Evolutionary conservation across 2,888 invertebrate genomes (phyloP), one percentile per base, ranked within the genome.

Genomic region (Hedya salicella): DNA sequence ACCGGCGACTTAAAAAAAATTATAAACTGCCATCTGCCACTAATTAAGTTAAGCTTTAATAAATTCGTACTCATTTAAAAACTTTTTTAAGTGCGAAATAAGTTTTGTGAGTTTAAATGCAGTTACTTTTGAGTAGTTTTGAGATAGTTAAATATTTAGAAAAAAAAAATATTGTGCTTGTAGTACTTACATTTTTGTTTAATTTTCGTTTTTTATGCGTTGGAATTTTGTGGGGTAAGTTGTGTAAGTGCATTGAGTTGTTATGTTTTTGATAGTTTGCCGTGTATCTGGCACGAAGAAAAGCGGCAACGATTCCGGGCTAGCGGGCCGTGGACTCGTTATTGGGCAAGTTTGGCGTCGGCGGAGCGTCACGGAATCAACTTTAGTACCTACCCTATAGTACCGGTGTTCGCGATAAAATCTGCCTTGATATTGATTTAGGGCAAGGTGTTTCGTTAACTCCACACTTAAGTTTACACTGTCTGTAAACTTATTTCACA

Each of bases 361-460:
- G 56, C 54, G 57, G 52, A 40, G 30, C 62, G 65, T 65, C 67
- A 67, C 67, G 69, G 50, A 67, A 69, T 61, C 52, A 68, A 65
- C 49, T 65, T 64, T 66, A 71, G 60, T 25, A 25, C 25, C 25
- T 77, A 78, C 69, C 78, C n/a, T n/a, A n/a, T n/a, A n/a, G n/a
- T 72, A 66, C 73, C 73, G 70, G 64, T 69, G 70, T 68, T 74
- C 67, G 72, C 79, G 80, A 81, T 82, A 78, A 81, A 79, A 82
- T 83, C 82, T 67, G 69, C 68, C 68, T 71, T 73, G 68, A 78
- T 78, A 81, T 80, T 79, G 82, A 82, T 81, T 82, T 69, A 69
- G 74, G 76, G 74, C 78, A 78, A 80, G 77, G 80, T 75, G 75
- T 75, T 75, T 71, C 69, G 72, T 75, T 72, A 73, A 72, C 70